Conservation (phyloP, 1,140 invertebrate species). For the Rhopalosiphum padi region DNA sequence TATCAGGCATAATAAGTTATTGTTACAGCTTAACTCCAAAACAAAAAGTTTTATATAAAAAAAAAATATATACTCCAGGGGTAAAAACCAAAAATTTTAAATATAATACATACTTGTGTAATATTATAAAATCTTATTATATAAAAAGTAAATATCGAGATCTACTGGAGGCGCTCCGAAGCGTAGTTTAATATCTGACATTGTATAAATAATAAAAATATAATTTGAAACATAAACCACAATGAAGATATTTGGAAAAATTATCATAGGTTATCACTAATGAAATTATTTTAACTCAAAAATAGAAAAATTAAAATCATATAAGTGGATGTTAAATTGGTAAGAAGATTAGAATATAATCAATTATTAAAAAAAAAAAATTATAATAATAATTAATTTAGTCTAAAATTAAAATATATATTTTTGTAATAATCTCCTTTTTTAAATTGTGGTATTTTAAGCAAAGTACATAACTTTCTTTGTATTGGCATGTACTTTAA, state of each 20-base stretch:
- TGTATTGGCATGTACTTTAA: conserved; percentile 98
- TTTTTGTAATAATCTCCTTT: neutral
- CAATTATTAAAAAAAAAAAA: conserved; percentile 48
- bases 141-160: too few relatives aligned
- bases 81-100: conserved; percentile 15
- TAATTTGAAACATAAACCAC: neutral
- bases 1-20: conserved; percentile 42
- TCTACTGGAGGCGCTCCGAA: too few relatives aligned
- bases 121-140: too few relatives aligned
- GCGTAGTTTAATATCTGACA: too few relatives aligned
- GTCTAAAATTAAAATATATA: neutral
- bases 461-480: conserved; percentile 99
- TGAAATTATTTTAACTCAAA: conserved; percentile 48
- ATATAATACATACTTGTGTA: too few relatives aligned
- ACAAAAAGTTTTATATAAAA: neutral
- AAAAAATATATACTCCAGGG: neutral
- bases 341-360: conserved; percentile 37
- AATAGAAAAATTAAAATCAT: conserved; percentile 52
- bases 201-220: neutral
- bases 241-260: neutral
- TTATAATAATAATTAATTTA: neutral
- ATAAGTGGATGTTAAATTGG: conserved; percentile 51
- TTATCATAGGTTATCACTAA: neutral
- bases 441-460: conserved; percentile 65
- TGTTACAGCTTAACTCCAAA: neutral